Base-by-base conservation (phyloP, 2,888 invertebrate species). In the Drosophila basisetae region DNA sequence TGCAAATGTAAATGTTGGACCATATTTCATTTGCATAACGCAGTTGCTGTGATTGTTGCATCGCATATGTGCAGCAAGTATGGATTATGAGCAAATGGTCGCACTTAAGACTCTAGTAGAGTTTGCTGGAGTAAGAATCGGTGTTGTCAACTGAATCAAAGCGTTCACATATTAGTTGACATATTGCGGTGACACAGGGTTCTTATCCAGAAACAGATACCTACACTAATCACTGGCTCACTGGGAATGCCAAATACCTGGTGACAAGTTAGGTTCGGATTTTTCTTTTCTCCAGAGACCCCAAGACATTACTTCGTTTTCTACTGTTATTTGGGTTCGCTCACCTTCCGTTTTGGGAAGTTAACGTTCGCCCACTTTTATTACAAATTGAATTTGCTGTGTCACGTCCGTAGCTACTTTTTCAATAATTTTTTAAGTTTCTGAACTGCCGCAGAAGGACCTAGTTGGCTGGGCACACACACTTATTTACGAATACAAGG, bases 361-460 rank as follows among this genome's bases (percentile, higher is more conserved):
- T 6, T 11, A 22, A 49, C 49, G 2, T 22, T 67, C 59, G 49
- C 56, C 55, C 70, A 80, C 65, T 71, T 82, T 89, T 89, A 84
- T 82, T 84, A 85, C 88, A 87, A 90, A 89, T 90, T 87, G 80
- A 89, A 87, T 82, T 84, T 84, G 77, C 90, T 76, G 67, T 62
- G 82, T 77, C 84, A 89, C 83, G 88, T 89, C 55, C 66, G 64
- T 56, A 43, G 76, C 76, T 61, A 89, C 79, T 89, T 84, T 86
- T 76, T 84, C 84, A 84, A 84, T 84, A 81, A 56, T 66, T 89
- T 85, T 83, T 72, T 60, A 52, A 66, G 56, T 72, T 70, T 65
- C 49, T 62, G 47, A 86, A 71, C 64, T 72, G 84, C 71, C 78
- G 68, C 64, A 59, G 53, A 52, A 78, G 65, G 49, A 35, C 30